phyloP scores from a whole-genome alignment of 2,888 invertebrate genomes.

The Micoletzkya japonica region DNA sequence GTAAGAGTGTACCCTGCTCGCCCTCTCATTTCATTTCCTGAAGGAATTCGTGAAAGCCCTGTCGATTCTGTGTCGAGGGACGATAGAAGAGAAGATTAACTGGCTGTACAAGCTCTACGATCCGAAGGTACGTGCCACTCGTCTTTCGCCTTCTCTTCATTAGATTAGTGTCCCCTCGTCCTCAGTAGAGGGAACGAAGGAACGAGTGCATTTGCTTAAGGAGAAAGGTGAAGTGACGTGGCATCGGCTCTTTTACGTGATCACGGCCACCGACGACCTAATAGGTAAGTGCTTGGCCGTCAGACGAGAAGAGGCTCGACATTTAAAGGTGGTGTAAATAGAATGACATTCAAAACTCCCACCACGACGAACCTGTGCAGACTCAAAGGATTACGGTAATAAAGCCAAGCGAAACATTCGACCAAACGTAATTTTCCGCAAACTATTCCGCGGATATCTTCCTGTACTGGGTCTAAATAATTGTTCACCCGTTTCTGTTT shows the following conservation, averaged over 20 bases:
- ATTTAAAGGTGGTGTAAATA: too few relatives aligned
- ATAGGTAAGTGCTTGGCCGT: slow-evolving; percentile 47
- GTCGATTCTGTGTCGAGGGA: slow-evolving; percentile 54
- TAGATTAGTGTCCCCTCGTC: too few relatives aligned
- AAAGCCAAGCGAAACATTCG: too few relatives aligned
- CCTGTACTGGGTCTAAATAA: too few relatives aligned
- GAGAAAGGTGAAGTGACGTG: slow-evolving; percentile 51
- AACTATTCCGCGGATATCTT: too few relatives aligned
- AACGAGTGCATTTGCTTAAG: not conserved
- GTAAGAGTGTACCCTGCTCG: slow-evolving; percentile 30
- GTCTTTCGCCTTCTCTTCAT: too few relatives aligned
- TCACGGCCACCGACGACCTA: slow-evolving; percentile 58
- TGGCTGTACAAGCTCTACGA: slow-evolving; percentile 60
- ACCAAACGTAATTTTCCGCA: too few relatives aligned
- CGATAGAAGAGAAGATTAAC: slow-evolving; percentile 55
- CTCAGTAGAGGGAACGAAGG: too few relatives aligned
- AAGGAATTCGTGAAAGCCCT: slow-evolving; percentile 57
- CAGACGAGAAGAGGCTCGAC: not conserved
- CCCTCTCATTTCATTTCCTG: not conserved
- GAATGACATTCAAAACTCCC: too few relatives aligned
- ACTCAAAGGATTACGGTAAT: too few relatives aligned
- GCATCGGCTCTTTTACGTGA: slow-evolving; percentile 54
- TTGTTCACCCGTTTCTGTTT: too few relatives aligned
- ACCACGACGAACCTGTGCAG: too few relatives aligned
- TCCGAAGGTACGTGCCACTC: slow-evolving; percentile 49